phyloP scores from a whole-genome alignment of 2,113 vertebrate genomes.

The Triplophysa dalaica region DNA sequence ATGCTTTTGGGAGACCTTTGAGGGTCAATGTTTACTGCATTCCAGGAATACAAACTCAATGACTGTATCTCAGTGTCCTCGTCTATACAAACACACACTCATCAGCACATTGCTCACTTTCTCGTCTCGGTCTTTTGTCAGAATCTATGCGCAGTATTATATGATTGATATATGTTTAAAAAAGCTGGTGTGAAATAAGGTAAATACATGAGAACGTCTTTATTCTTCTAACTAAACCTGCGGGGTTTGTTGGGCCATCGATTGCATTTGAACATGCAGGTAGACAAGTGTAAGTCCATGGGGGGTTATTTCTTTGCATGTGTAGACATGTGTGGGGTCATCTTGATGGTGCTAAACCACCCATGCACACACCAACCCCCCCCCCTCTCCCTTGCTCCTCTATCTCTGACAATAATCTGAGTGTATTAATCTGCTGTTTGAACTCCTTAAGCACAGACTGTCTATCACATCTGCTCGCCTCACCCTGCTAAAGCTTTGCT shows the following conservation, averaged over 20 bases:
- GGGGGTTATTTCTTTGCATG: slow-evolving; percentile 13
- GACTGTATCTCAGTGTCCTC: too few species aligned
- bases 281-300: not conserved
- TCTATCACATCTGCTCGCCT: slow-evolving; percentile 78
- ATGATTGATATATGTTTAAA: not conserved
- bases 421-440: slow-evolving; percentile 80
- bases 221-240: too few species aligned
- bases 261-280: slow-evolving; percentile 16
- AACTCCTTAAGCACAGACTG: slow-evolving; percentile 77
- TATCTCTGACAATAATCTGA: slow-evolving; percentile 70
- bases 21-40: too few species aligned
- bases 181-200: too few species aligned
- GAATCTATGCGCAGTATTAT: not conserved
- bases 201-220: too few species aligned
- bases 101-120: too few species aligned
- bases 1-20: too few species aligned
- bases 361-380: not conserved
- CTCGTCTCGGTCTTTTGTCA: too few species aligned
- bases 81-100: too few species aligned
- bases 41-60: too few species aligned
- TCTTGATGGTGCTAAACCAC: slow-evolving; percentile 4
- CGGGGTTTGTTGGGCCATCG: not conserved
- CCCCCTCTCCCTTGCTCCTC: not conserved
- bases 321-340: slow-evolving; percentile 2
- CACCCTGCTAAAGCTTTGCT: slow-evolving; percentile 69